phyloP scores from a whole-genome alignment of 2,888 invertebrate species.

The Andrena dorsata region DNA sequence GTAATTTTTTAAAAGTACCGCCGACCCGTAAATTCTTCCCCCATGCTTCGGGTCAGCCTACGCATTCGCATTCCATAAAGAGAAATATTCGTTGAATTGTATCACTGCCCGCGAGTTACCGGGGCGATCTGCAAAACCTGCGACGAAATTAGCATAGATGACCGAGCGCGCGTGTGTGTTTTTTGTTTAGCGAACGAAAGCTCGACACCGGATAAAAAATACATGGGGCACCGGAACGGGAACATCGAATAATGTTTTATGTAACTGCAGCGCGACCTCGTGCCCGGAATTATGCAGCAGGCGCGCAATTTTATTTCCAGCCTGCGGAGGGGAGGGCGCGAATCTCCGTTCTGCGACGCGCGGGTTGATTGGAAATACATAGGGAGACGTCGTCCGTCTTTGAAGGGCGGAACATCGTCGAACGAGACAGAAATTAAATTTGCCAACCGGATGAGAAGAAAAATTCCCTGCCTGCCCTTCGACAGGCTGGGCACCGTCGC shows the following conservation, averaged over 20 bases:
- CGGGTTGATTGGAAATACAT: constrained; percentile 48
- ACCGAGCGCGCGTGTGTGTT: background rate
- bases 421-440: constrained; percentile 47
- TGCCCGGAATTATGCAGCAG: constrained; percentile 46
- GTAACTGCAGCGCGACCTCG: constrained; percentile 27
- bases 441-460: constrained; percentile 28
- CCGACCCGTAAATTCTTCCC: background rate
- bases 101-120: background rate
- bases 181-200: constrained; percentile 20
- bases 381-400: constrained; percentile 27
- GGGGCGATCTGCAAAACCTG: background rate
- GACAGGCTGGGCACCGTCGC: background rate
- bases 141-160: constrained; percentile 2
- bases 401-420: constrained; percentile 18
- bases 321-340: constrained; percentile 7
- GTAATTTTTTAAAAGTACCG: background rate
- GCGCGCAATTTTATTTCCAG: constrained; percentile 46
- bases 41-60: background rate
- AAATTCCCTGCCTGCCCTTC: background rate
- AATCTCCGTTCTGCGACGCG: constrained; percentile 6
- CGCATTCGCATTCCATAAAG: background rate
- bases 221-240: constrained; percentile 22
- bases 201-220: constrained; percentile 38
- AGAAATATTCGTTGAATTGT: constrained; percentile 19
- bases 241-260: constrained; percentile 54